A percentile compares a stretch with the other conserved stretches of the same genome.
These are phyloP conservation scores for Pelmatolapia mariae DNA, from an alignment of 2,113 vertebrate genomes.

Conservation along the genomic window DNA sequence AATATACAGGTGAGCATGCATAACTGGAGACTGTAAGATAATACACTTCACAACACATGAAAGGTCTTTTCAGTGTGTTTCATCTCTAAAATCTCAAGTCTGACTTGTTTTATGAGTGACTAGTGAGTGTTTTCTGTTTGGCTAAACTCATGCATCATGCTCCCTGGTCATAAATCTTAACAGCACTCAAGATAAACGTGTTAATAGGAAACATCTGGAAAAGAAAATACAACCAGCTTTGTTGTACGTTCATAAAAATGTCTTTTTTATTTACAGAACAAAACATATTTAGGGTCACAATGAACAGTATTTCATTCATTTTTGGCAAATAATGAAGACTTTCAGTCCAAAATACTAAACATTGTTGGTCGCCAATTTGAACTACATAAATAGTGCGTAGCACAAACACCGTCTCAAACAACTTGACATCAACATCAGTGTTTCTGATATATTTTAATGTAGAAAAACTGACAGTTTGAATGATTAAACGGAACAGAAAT, in stretches of 20 bases:
- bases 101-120: neutral
- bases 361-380: slow-evolving; percentile 17
- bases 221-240: neutral
- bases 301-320: slow-evolving; percentile 12
- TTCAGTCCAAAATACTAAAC: slow-evolving; percentile 20
- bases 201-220: neutral
- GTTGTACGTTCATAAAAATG: slow-evolving; percentile 63
- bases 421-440: slow-evolving; percentile 32
- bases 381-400: slow-evolving; percentile 41
- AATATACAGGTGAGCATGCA: neutral
- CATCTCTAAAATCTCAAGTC: neutral
- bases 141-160: neutral
- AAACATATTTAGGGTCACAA: slow-evolving; percentile 51
- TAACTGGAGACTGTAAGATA: neutral
- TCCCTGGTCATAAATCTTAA: neutral
- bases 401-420: slow-evolving; percentile 53
- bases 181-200: neutral
- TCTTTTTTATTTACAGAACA: slow-evolving; percentile 67
- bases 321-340: slow-evolving; percentile 46
- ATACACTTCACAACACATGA: neutral
- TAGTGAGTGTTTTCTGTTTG: neutral
- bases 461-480: slow-evolving; percentile 37
- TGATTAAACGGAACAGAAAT: slow-evolving; percentile 20
- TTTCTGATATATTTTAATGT: slow-evolving; percentile 47
- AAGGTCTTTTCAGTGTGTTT: neutral